These are phyloP conservation scores for Drosophila pachea DNA, from an alignment of 1,140 invertebrate species.

Conservation along the genomic window DNA sequence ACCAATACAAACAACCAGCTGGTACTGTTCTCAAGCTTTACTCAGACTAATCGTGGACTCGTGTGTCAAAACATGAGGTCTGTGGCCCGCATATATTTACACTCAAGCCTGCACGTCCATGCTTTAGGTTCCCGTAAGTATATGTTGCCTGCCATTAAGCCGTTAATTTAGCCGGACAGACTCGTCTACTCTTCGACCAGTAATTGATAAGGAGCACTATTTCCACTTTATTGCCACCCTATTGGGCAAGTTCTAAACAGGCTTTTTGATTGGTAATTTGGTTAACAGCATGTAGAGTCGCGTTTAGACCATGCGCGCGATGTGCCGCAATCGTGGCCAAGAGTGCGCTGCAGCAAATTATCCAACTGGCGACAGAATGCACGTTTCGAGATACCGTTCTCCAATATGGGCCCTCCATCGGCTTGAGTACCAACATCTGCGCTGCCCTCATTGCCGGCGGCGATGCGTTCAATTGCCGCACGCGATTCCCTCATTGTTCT, in stretches of 20 bases:
- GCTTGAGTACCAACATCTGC: background rate
- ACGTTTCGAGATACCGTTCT: conserved; percentile 21
- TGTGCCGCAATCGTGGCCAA: conserved; percentile 1
- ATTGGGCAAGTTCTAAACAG: background rate
- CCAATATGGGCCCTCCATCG: conserved; percentile 21
- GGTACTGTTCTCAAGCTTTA: too few species aligned
- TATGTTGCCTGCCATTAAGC: background rate
- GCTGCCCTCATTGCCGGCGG: background rate
- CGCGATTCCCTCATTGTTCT: background rate
- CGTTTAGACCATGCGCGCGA: background rate
- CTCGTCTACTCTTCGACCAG: too few species aligned
- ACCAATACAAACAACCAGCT: too few species aligned
- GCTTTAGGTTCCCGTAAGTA: too few species aligned
- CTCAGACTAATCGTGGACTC: too few species aligned
- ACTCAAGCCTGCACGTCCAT: background rate
- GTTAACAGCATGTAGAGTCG: background rate
- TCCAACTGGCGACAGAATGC: conserved; percentile 32
- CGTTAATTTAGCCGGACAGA: too few species aligned
- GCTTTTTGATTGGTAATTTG: conserved; percentile 2
- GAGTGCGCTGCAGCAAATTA: conserved; percentile 9
- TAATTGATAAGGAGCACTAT: background rate
- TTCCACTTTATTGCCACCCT: conserved; percentile 26
- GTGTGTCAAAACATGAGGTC: background rate
- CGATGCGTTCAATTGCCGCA: background rate
- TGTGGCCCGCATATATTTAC: background rate